These are phyloP conservation scores for Paragorgia papillata DNA, from an alignment of 92 coral and sea anemone species.

Conservation along the genomic window DNA sequence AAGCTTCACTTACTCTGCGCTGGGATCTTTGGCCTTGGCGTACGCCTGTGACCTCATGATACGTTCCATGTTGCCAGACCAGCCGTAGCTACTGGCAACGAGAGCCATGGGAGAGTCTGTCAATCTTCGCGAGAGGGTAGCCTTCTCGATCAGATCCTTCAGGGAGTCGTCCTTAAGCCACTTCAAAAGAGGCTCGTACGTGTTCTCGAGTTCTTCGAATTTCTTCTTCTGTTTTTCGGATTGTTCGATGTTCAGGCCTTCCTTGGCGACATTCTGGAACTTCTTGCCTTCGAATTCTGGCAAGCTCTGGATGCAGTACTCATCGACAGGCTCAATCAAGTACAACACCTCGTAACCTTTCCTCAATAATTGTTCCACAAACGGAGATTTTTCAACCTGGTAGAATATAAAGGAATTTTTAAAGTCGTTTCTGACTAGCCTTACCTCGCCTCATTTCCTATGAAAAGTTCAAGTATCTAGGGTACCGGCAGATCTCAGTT, in stretches of 20 bases:
- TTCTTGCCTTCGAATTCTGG: slow-evolving; percentile 99
- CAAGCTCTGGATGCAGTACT: slow-evolving; percentile 98
- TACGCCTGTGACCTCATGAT: slow-evolving; percentile 98
- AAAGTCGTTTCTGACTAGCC: not conserved
- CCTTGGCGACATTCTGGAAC: slow-evolving; percentile 99
- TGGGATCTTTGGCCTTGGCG: slow-evolving; percentile 90
- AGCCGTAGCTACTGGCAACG: slow-evolving; percentile 98
- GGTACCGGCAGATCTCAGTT: no score
- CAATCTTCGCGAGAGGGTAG: slow-evolving; percentile 88
- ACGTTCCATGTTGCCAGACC: slow-evolving; percentile 99
- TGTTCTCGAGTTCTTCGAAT: slow-evolving; percentile 84
- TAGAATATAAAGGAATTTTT: no score
- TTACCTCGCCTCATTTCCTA: no score
- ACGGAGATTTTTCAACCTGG: slow-evolving; percentile 91
- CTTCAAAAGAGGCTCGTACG: slow-evolving; percentile 92
- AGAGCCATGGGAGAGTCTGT: slow-evolving; percentile 97
- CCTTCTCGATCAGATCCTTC: slow-evolving; percentile 94
- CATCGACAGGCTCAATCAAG: slow-evolving; percentile 93
- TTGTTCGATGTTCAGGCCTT: slow-evolving; percentile 93
- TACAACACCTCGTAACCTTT: slow-evolving; percentile 97
- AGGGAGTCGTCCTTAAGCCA: slow-evolving; percentile 98
- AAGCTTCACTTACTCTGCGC: slow-evolving; percentile 76
- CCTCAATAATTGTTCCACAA: slow-evolving; percentile 88
- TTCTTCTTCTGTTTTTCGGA: slow-evolving; percentile 90
- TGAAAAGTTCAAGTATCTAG: no score